Conservation (phyloP, 1,140 invertebrate species). For the Eulimnadia texana region DNA sequence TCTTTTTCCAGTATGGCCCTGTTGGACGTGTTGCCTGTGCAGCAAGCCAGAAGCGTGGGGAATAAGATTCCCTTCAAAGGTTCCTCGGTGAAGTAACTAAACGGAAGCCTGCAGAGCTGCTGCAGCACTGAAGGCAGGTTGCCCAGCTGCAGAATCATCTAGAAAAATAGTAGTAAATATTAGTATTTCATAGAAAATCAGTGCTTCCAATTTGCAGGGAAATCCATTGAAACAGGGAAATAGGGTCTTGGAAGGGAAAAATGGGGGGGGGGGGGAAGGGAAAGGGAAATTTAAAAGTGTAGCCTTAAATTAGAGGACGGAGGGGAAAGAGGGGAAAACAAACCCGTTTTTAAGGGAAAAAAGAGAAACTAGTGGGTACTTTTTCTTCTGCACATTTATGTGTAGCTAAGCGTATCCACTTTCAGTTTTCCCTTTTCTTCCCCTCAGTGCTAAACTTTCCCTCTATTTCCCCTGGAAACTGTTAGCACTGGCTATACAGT, state of each 20-base stretch:
- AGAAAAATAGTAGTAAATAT: slow-evolving; percentile 26
- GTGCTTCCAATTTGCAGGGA: background rate
- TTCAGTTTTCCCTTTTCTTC: too few species aligned
- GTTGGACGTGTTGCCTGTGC: slow-evolving; percentile 52
- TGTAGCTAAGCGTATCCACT: too few species aligned
- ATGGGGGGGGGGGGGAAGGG: too few species aligned
- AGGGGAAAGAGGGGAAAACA: too few species aligned
- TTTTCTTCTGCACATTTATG: background rate
- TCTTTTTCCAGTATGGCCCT: slow-evolving; percentile 58
- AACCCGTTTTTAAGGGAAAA: background rate
- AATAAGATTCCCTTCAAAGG: slow-evolving; percentile 58
- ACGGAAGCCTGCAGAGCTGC: slow-evolving; percentile 74
- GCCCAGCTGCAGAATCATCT: slow-evolving; percentile 63
- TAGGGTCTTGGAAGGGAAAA: too few species aligned
- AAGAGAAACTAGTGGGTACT: background rate
- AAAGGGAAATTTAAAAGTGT: too few species aligned
- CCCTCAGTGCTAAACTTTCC: background rate
- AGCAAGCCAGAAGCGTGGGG: slow-evolving; percentile 71
- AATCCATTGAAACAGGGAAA: background rate
- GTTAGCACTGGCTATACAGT: too few species aligned
- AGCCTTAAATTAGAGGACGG: too few species aligned
- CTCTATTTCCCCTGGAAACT: too few species aligned
- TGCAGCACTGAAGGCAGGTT: slow-evolving; percentile 71
- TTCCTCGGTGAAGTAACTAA: slow-evolving; percentile 72
- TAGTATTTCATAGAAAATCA: background rate